phyloP scores from a whole-genome alignment of 2,888 invertebrate species.

The Cartodere bifasciata region DNA sequence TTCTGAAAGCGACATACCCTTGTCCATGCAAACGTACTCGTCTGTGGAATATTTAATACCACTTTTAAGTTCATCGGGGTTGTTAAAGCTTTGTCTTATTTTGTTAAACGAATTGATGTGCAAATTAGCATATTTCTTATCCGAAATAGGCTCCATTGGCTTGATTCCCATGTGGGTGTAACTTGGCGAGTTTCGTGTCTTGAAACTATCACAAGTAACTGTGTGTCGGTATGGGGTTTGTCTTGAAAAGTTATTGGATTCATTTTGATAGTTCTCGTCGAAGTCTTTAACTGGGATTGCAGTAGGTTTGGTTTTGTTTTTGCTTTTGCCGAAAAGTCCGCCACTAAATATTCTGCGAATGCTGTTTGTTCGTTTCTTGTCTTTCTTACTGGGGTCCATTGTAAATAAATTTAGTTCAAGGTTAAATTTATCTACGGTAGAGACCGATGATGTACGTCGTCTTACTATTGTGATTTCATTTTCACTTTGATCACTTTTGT shows the following conservation, averaged over 20 bases:
- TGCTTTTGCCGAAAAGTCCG: constrained; percentile 27
- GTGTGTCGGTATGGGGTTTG: constrained; percentile 25
- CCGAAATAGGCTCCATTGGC: constrained; percentile 6
- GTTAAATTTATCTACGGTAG: constrained; percentile 26
- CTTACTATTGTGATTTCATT: too few relatives aligned
- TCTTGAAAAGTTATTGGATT: constrained; percentile 26
- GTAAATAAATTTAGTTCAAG: constrained; percentile 26
- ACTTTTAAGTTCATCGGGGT: constrained; percentile 11
- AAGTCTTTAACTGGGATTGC: constrained; percentile 11
- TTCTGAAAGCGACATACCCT: constrained; percentile 13
- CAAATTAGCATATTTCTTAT: constrained; percentile 23
- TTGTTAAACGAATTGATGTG: constrained; percentile 27
- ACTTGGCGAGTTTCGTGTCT: constrained; percentile 2
- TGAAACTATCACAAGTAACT: constrained; percentile 8
- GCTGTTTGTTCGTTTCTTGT: constrained; percentile 30
- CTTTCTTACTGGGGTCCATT: constrained; percentile 26
- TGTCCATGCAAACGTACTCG: constrained; percentile 27
- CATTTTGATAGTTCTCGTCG: constrained; percentile 28
- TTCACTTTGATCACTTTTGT: too few relatives aligned
- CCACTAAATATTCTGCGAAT: constrained; percentile 28
- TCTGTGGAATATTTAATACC: too few relatives aligned
- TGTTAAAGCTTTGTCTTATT: constrained; percentile 23
- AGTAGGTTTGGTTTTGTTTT: constrained; percentile 29
- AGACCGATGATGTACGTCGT: too few relatives aligned
- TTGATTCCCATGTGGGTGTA: constrained; percentile 3